Evolutionary conservation across 2,888 invertebrate species (phyloP), one percentile per base, ranked within the genome.

Genomic region (Cosmorhoe ocellata): DNA sequence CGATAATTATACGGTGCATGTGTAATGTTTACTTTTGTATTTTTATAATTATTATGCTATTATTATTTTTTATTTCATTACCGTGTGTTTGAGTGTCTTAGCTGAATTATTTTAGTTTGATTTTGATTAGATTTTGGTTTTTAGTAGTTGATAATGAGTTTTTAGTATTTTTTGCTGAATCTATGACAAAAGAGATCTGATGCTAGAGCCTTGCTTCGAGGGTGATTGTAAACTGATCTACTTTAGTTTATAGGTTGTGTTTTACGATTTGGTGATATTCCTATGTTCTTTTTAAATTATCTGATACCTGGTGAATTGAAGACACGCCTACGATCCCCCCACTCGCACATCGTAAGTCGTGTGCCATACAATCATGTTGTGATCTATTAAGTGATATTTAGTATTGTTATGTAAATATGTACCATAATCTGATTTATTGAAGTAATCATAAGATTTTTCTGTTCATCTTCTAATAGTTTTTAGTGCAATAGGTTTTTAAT

Each of bases 121-220:
- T 87, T 84, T 83, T 79, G 70, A 68, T 71, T 69, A 65, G 63
- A 84, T 81, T 88, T 84, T 79, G 76, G 78, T 79, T 88, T 76
- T 87, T 83, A 76, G 76, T 87, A 85, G 84, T 79, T 64, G 78
- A 80, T 91, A 88, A 90, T 86, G 82, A 53, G 59, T 91, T 91
- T 90, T 91, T 91, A 81, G 80, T 83, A 78, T 79, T 82, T 85
- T 84, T 82, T 74, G 79, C 84, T 84, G 86, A 87, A 87, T 87
- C 84, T 89, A 87, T 92, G 91, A 91, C 91, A 91, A 89, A 91
- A 89, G 79, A 92, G 92, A 92, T 92, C 92, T 92, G 91, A 90
- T 77, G 71, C 76, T 82, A 67, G n/a, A n/a, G 69, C 72, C 68
- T 63, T 52, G 66, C 65, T 69, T 66, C 61, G 58, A 22, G 44